phyloP scores from a whole-genome alignment of 2,113 vertebrate genomes.

The Caranx melampygus region DNA sequence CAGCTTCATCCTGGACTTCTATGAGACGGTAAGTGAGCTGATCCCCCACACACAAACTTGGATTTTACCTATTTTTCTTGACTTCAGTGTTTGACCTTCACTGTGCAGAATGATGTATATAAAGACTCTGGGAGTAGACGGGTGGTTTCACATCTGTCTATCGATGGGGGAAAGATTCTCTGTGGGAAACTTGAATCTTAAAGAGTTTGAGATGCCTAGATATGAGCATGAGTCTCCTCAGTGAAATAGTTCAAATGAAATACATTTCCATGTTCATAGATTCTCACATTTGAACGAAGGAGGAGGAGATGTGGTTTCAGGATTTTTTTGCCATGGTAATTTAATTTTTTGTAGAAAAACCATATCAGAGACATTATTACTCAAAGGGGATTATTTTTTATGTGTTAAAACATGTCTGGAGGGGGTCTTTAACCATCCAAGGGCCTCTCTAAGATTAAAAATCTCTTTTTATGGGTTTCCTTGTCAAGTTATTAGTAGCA shows the following conservation, averaged over 20 bases:
- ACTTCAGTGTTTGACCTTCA: neutral
- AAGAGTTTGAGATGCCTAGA: neutral
- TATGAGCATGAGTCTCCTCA: neutral
- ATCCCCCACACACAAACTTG: neutral
- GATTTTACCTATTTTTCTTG: neutral
- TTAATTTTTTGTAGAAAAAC: neutral
- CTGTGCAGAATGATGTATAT: neutral
- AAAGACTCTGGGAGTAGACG: neutral
- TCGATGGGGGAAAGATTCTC: neutral
- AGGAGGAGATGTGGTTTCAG: neutral
- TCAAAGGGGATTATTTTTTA: neutral
- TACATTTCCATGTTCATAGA: neutral
- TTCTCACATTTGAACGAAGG: neutral
- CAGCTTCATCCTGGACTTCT: conserved; percentile 92
- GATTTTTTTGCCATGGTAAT: neutral
- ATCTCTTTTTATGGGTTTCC: neutral
- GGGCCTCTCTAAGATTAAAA: neutral
- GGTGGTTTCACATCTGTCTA: no score
- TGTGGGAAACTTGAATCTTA: neutral
- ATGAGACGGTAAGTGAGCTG: conserved; percentile 85
- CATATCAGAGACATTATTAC: neutral
- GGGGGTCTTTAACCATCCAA: neutral
- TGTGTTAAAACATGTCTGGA: neutral
- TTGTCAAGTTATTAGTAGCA: neutral
- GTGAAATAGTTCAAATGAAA: neutral